Percentiles rank a stretch among this genome's conserved stretches.
Evolutionary conservation across 1,140 invertebrate species (phyloP).

Genomic region (Drosophila repleta): DNA sequence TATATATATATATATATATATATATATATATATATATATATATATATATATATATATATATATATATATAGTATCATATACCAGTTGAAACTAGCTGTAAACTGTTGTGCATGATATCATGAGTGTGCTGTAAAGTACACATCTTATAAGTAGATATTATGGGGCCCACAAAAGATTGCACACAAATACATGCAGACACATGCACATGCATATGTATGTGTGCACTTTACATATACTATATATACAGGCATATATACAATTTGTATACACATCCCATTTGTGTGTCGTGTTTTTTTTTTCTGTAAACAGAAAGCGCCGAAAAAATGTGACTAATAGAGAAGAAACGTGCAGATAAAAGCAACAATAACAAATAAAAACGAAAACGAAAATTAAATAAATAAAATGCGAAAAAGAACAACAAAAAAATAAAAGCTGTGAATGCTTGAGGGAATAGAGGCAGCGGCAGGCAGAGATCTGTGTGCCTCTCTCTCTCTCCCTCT

Average conservation of each 20-base stretch:
- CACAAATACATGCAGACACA: not conserved
- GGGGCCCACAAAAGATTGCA: not conserved
- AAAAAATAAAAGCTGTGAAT: not conserved
- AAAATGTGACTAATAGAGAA: constrained; percentile 46
- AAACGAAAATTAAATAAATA: constrained; percentile 57
- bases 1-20: not conserved
- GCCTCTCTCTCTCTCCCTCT: too few species aligned
- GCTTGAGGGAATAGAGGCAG: not conserved
- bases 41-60: not conserved
- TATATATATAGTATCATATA: not conserved
- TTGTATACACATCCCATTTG: constrained; percentile 14
- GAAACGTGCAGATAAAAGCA: constrained; percentile 46
- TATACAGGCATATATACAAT: not conserved
- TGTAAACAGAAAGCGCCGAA: constrained; percentile 31
- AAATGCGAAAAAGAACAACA: constrained; percentile 28
- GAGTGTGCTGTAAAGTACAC: constrained; percentile 7
- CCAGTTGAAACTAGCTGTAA: not conserved
- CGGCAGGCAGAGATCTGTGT: too few species aligned
- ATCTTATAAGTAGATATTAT: constrained; percentile 12
- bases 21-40: not conserved
- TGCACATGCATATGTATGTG: constrained; percentile 1
- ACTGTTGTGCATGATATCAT: constrained; percentile 5
- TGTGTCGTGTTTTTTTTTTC: constrained; percentile 12
- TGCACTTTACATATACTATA: constrained; percentile 11
- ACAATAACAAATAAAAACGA: constrained; percentile 32